phyloP scores from a whole-genome alignment of 2,113 vertebrate genomes.

The Nyctibius bracteatus region DNA sequence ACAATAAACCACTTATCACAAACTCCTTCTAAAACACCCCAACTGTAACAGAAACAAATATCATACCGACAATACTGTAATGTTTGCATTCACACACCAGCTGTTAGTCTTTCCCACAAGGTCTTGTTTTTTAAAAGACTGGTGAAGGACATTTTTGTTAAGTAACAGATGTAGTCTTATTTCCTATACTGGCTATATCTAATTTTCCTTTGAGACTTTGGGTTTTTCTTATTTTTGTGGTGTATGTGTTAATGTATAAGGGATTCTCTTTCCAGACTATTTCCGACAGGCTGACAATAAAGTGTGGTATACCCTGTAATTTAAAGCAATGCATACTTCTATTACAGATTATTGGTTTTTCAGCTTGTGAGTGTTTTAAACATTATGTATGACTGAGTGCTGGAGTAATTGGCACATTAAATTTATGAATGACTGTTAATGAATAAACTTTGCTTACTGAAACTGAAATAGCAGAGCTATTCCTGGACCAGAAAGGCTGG shows the following conservation, averaged over 20 bases:
- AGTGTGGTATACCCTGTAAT: not conserved
- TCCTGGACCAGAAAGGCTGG: not conserved
- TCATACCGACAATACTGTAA: not conserved
- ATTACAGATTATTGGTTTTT: constrained; percentile 23
- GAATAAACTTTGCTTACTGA: not conserved
- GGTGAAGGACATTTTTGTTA: not conserved
- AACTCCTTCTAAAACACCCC: constrained; percentile 15
- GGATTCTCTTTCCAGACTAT: not conserved
- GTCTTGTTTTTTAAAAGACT: constrained; percentile 23
- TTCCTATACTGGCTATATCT: not conserved
- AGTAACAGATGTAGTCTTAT: not conserved
- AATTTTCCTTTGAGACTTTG: not conserved
- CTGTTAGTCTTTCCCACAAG: not conserved
- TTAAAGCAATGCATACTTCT: not conserved
- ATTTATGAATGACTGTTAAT: constrained; percentile 28
- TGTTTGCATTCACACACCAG: constrained; percentile 29
- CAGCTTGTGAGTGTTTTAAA: not conserved
- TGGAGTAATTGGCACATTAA: not conserved
- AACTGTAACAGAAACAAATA: constrained; percentile 48
- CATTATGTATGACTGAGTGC: not conserved
- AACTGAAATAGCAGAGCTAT: constrained; percentile 36
- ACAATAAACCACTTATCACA: not conserved
- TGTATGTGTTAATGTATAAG: not conserved
- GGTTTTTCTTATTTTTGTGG: not conserved
- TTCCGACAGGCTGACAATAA: not conserved